A percentile compares a stretch with the other conserved stretches of the same genome.
phyloP scores from a whole-genome alignment of 2,113 vertebrate species.

The Anas platyrhynchos region DNA sequence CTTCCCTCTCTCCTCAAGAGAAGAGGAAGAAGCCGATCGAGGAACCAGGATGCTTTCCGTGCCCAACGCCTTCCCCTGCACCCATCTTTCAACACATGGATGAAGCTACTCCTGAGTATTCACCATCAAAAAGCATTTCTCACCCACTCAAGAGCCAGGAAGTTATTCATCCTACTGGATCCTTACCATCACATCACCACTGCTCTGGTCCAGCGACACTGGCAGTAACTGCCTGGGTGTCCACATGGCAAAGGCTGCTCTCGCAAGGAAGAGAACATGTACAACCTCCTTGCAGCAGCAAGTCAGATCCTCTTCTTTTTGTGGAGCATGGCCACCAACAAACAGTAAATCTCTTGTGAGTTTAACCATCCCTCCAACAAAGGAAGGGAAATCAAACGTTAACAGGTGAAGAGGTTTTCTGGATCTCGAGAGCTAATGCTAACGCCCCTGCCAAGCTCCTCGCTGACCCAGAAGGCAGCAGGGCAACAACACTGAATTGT shows the following conservation, averaged over 20 bases:
- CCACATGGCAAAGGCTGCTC: not conserved
- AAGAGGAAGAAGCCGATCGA: not conserved
- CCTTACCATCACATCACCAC: not conserved
- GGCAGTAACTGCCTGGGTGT: not conserved
- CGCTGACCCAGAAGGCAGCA: not conserved
- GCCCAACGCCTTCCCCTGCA: not conserved
- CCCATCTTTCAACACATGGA: not conserved
- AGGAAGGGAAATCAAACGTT: not conserved
- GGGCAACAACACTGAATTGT: rapidly evolving
- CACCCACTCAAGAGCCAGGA: not conserved
- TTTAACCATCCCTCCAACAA: not conserved
- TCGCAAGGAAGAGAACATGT: not conserved
- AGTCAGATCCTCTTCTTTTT: not conserved
- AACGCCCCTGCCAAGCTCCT: rapidly evolving
- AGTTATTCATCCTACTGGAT: not conserved
- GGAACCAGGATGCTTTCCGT: not conserved
- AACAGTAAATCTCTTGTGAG: not conserved
- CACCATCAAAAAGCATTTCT: not conserved
- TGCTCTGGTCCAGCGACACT: not conserved
- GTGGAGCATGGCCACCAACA: rapidly evolving
- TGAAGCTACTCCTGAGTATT: not conserved
- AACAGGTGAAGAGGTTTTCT: not conserved
- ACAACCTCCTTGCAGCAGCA: not conserved
- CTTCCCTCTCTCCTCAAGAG: not conserved
- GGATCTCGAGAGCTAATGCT: not conserved